Conservation (phyloP, 2,797 vertebrate species). For the Epinephelus coioides region DNA sequence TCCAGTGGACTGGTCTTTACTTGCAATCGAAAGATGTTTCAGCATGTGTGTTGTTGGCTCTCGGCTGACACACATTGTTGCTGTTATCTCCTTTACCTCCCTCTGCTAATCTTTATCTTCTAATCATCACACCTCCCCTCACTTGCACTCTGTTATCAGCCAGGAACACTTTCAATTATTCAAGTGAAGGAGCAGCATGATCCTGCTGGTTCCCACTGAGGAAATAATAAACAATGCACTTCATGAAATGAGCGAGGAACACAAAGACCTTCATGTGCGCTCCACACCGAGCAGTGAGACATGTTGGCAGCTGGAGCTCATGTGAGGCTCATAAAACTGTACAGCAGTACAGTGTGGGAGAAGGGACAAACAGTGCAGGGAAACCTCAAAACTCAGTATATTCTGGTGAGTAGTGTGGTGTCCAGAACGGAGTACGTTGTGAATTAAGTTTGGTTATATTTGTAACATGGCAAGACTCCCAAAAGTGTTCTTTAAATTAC, state of each 20-base stretch:
- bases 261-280: constrained; percentile 15
- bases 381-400: constrained; percentile 12
- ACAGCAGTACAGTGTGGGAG: constrained; percentile 15
- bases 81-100: constrained; percentile 6
- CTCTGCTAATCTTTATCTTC: constrained; percentile 10
- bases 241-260: constrained; percentile 31
- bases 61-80: constrained; percentile 3
- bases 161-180: constrained; percentile 18
- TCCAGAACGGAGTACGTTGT: neutral
- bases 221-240: constrained; percentile 58
- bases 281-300: constrained; percentile 19
- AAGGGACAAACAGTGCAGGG: constrained; percentile 35
- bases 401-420: neutral
- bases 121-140: constrained; percentile 23
- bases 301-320: constrained; percentile 56
- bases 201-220: neutral
- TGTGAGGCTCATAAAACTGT: constrained; percentile 65
- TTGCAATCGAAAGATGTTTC: constrained; percentile 25
- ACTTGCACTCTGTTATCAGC: constrained; percentile 42
- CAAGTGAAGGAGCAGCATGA: neutral
- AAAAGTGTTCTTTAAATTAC: no score
- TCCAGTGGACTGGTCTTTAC: constrained; percentile 49
- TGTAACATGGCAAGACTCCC: neutral
- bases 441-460: neutral
- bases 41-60: constrained; percentile 1